Percentiles rank a stretch among this genome's conserved stretches.
Conservation (phyloP, 2,797 vertebrate genomes). For the Rallus crepitans region DNA sequence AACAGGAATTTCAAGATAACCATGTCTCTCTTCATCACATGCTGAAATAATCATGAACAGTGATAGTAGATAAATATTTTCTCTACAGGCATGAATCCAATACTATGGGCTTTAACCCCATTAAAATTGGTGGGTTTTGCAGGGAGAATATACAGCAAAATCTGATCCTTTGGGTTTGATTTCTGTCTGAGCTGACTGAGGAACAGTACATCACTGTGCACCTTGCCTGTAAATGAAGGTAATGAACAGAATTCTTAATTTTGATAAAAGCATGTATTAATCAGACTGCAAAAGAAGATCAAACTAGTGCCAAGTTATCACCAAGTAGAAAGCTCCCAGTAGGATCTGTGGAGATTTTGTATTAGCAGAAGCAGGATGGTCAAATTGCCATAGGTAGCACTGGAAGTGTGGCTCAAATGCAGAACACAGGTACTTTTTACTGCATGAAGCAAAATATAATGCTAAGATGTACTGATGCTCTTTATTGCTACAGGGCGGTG, state of each 20-base stretch:
- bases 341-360: not conserved
- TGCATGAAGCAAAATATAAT: not conserved
- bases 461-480: not conserved
- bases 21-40: not conserved
- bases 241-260: not conserved
- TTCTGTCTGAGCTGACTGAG: not conserved
- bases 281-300: not conserved
- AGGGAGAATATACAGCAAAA: not conserved
- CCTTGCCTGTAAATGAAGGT: not conserved
- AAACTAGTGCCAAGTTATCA: not conserved
- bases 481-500: not conserved
- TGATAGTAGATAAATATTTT: not conserved
- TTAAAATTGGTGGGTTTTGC: not conserved
- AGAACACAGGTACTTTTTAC: not conserved
- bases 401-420: not conserved
- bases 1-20: not conserved
- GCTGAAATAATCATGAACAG: not conserved
- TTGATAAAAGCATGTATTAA: not conserved
- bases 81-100: not conserved
- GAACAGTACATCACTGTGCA: not conserved
- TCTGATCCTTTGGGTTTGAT: not conserved
- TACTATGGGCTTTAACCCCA: not conserved
- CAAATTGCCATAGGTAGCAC: not conserved
- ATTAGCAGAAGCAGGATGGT: not conserved
- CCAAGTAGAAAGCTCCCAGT: not conserved